These are phyloP conservation scores for Nasalis larvatus DNA, from an alignment of 2,113 vertebrate genomes.

Conservation along the genomic window DNA sequence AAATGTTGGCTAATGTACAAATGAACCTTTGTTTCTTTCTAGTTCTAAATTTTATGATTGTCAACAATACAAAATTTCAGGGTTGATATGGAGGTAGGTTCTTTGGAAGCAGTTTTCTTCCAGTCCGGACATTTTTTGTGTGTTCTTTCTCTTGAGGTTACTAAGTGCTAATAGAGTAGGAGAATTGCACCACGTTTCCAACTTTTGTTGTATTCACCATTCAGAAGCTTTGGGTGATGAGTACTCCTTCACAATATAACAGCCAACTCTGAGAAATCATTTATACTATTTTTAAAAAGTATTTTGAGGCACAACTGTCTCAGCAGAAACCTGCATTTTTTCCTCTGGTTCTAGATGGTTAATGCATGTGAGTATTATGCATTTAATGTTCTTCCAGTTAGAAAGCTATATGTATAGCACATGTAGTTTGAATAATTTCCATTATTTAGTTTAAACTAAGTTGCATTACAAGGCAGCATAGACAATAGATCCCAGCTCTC, in stretches of 20 bases:
- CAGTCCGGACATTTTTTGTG: background rate
- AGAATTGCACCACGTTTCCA: background rate
- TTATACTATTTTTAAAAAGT: background rate
- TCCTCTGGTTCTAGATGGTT: background rate
- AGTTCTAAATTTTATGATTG: background rate
- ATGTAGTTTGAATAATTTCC: background rate
- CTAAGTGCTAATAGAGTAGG: background rate
- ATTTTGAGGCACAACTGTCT: background rate
- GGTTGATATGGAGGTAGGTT: background rate
- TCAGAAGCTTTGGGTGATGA: background rate
- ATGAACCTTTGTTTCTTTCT: background rate
- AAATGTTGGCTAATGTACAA: background rate
- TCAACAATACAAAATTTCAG: background rate
- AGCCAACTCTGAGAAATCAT: background rate
- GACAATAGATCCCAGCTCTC: background rate
- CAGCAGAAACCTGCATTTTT: background rate
- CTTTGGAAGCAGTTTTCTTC: background rate
- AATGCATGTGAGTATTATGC: background rate
- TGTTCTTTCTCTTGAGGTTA: background rate
- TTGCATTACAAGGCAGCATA: background rate
- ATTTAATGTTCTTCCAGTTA: conserved; percentile 8
- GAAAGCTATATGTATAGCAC: background rate
- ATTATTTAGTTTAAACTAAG: background rate
- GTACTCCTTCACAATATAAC: background rate
- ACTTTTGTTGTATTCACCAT: background rate